A percentile compares a stretch with the other conserved stretches of the same genome.
phyloP scores from a whole-genome alignment of 2,113 vertebrate genomes.

The Mellivora capensis region DNA sequence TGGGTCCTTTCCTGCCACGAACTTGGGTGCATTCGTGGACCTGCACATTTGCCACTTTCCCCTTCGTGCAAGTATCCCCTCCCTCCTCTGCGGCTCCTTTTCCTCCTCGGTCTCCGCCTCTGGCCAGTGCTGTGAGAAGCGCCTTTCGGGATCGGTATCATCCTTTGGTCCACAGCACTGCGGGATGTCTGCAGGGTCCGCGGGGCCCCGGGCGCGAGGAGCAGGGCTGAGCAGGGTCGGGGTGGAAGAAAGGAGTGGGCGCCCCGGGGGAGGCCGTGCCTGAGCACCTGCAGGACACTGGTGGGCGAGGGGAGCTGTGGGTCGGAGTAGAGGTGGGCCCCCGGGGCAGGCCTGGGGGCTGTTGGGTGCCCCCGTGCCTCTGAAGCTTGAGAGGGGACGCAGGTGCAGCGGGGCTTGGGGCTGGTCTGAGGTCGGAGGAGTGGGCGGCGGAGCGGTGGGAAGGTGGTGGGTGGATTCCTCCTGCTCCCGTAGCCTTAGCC shows the following conservation, averaged over 20 bases:
- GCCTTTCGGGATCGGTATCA: rapidly evolving
- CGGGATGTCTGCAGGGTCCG: too few relatives aligned
- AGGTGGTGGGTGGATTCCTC: not conserved
- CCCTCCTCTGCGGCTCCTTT: rapidly evolving
- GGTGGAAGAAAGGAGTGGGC: not conserved
- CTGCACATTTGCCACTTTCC: rapidly evolving
- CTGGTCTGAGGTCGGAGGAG: not conserved
- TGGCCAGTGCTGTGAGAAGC: not conserved
- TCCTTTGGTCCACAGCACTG: rapidly evolving
- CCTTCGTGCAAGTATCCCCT: rapidly evolving
- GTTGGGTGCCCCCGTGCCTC: too few relatives aligned
- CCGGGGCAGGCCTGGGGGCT: too few relatives aligned
- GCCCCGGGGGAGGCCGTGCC: not conserved
- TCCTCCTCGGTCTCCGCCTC: not conserved
- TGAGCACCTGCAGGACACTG: not conserved
- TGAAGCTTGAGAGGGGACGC: not conserved
- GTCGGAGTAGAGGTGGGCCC: not conserved
- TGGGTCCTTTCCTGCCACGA: not conserved
- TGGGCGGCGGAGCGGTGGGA: not conserved
- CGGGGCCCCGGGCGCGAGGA: rapidly evolving
- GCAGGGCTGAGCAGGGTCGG: too few relatives aligned
- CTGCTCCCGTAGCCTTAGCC: not conserved
- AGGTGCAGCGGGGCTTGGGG: not conserved
- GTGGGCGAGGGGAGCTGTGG: not conserved
- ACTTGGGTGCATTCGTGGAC: not conserved